phyloP scores from a whole-genome alignment of 2,888 invertebrate genomes.

The Neoaliturus tenellus region DNA sequence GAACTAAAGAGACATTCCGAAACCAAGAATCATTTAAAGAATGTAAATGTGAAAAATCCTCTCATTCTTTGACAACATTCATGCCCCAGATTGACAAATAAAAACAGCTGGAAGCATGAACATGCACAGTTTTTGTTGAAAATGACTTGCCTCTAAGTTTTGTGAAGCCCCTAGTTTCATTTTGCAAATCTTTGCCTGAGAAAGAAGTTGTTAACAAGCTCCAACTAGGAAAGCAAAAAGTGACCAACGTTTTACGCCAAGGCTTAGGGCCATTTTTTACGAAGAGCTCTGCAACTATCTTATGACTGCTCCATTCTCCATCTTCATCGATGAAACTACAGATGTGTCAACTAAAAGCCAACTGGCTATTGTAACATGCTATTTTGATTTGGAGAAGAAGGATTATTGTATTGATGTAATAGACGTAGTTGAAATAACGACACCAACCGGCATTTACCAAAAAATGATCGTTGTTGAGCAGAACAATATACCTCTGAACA shows the following conservation, averaged over 20 bases:
- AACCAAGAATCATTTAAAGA: not conserved
- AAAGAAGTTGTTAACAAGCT: not conserved
- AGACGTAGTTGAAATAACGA: not conserved
- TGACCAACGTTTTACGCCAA: not conserved
- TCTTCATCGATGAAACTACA: not conserved
- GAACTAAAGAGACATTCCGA: constrained; percentile 3
- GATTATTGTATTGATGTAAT: not conserved
- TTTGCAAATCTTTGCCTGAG: not conserved
- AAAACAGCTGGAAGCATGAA: not conserved
- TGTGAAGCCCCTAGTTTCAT: not conserved
- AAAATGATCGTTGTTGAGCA: not conserved
- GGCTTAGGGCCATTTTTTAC: not conserved
- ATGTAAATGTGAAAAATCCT: not conserved
- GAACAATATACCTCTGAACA: not conserved
- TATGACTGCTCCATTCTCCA: not conserved
- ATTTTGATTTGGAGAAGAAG: not conserved
- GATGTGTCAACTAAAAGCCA: not conserved
- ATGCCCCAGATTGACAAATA: not conserved
- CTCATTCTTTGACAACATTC: not conserved
- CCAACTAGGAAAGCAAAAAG: not conserved
- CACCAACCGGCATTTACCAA: not conserved
- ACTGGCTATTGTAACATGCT: not conserved
- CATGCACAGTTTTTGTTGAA: constrained; percentile 2
- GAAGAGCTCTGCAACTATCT: not conserved
- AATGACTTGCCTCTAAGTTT: not conserved